Evolutionary conservation across 2,888 invertebrate genomes (phyloP).

Genomic region (Lydus trimaculatus): DNA sequence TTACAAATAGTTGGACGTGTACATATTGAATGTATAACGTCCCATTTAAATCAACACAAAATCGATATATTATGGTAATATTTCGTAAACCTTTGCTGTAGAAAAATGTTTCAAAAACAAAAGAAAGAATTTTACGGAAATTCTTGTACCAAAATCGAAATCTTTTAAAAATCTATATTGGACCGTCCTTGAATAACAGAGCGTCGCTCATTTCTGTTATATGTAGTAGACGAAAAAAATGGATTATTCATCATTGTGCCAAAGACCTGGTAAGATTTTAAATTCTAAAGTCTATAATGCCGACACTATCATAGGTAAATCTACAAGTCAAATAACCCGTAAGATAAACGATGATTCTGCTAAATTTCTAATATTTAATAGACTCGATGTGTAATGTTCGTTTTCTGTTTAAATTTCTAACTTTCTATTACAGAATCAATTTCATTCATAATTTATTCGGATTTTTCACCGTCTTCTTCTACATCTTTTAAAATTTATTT

Average conservation of each 20-base stretch:
- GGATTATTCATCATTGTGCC: background rate
- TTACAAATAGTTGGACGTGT: slow-evolving; percentile 45
- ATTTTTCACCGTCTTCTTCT: background rate
- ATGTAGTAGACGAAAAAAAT: background rate
- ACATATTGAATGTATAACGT: slow-evolving; percentile 13
- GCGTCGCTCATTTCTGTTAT: background rate
- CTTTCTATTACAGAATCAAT: background rate
- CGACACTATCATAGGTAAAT: background rate
- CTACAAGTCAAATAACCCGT: background rate
- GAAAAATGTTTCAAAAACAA: background rate
- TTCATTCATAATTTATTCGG: background rate
- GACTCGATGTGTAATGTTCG: background rate
- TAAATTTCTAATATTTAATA: background rate
- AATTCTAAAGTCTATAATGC: background rate
- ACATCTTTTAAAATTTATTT: background rate
- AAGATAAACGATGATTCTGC: background rate
- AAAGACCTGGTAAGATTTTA: background rate
- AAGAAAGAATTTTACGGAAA: background rate
- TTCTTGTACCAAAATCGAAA: background rate
- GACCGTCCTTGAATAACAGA: background rate
- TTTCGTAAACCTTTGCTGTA: slow-evolving; percentile 41
- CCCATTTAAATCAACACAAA: background rate
- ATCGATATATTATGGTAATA: slow-evolving; percentile 49
- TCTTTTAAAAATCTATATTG: background rate
- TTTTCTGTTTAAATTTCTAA: background rate